Percentiles rank a stretch among this genome's conserved stretches.
phyloP scores from a whole-genome alignment of 2,888 invertebrate genomes.

The Lithosia quadra region DNA sequence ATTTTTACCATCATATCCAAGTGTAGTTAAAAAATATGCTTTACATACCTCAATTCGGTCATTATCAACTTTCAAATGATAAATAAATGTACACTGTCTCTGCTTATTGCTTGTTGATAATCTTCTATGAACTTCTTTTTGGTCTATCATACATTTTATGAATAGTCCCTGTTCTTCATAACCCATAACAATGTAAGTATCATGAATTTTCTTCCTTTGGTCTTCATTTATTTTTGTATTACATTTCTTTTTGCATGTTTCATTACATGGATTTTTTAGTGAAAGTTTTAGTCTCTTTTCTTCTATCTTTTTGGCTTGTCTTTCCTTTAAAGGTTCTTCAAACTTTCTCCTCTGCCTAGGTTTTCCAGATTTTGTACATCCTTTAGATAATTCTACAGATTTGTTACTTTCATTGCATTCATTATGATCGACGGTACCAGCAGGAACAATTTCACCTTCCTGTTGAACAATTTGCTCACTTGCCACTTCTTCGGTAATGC shows the following conservation, averaged over 20 bases:
- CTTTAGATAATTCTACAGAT: neutral
- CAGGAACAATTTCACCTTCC: no score
- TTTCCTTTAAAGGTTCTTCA: neutral
- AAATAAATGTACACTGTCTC: no score
- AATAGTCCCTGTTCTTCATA: conserved; percentile 5
- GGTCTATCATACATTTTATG: conserved; percentile 5
- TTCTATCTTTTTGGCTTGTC: neutral
- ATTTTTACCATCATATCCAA: neutral
- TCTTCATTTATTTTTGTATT: conserved; percentile 1
- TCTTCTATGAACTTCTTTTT: conserved; percentile 5
- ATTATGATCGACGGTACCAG: no score
- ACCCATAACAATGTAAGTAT: conserved; percentile 1
- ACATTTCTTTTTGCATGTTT: conserved; percentile 3
- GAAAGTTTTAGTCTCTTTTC: neutral
- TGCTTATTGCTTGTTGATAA: conserved; percentile 1
- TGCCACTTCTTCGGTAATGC: no score
- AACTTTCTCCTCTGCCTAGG: neutral
- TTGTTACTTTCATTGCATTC: neutral
- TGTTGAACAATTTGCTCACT: no score
- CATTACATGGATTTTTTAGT: neutral
- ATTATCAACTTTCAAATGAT: conserved; percentile 5
- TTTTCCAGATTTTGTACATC: neutral
- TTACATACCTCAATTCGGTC: conserved; percentile 4
- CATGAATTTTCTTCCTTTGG: neutral
- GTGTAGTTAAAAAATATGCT: neutral